A percentile compares a stretch with the other conserved stretches of the same genome.
Evolutionary conservation across 2,797 vertebrate species (phyloP).

Genomic region (Scarus forsteni): DNA sequence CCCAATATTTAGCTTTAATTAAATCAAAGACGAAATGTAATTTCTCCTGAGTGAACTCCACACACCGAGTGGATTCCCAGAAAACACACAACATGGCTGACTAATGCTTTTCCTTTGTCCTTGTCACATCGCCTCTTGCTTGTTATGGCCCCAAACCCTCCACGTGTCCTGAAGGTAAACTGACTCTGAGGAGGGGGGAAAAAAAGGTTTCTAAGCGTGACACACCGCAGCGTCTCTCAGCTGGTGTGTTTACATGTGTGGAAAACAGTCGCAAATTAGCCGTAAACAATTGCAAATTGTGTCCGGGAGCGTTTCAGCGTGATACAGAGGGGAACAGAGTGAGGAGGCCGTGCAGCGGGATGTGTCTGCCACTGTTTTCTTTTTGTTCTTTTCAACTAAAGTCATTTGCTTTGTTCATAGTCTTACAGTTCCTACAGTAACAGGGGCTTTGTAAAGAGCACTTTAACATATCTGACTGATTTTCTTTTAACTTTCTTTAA

Average conservation of each 20-base stretch:
- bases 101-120: conserved; percentile 77
- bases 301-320: conserved; percentile 30
- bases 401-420: conserved; percentile 51
- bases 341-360: conserved; percentile 5
- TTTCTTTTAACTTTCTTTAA: conserved; percentile 36
- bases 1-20: conserved; percentile 90
- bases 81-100: conserved; percentile 81
- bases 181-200: neutral
- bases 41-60: conserved; percentile 85
- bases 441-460: conserved; percentile 52
- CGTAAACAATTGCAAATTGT: conserved; percentile 68
- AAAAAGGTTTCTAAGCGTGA: conserved; percentile 12
- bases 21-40: conserved; percentile 89
- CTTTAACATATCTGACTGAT: conserved; percentile 48
- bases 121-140: conserved; percentile 66
- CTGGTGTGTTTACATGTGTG: conserved; percentile 62
- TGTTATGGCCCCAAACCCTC: conserved; percentile 65
- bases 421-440: conserved; percentile 33
- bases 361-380: neutral
- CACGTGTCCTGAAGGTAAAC: conserved; percentile 59
- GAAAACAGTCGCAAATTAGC: conserved; percentile 68
- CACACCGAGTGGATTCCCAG: conserved; percentile 73
- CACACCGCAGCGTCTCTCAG: conserved; percentile 6
- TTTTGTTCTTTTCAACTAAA: conserved; percentile 15
- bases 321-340: conserved; percentile 17